phyloP scores from a whole-genome alignment of 2,888 invertebrate species.

The Actias luna region DNA sequence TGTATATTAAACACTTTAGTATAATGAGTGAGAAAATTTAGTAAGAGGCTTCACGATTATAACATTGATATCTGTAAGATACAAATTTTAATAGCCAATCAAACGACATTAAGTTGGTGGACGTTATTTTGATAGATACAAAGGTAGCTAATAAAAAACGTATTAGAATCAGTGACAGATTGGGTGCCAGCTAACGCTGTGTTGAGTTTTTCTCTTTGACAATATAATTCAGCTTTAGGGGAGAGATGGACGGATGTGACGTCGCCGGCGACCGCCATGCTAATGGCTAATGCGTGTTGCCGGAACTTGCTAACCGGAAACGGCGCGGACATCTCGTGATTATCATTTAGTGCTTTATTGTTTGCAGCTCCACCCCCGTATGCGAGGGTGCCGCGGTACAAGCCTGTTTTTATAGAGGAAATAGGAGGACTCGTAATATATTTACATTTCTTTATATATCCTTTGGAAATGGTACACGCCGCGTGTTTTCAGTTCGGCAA shows the following conservation, averaged over 20 bases:
- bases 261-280: conserved; percentile 66
- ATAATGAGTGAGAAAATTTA: too few relatives aligned
- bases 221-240: conserved; percentile 21
- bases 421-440: background rate
- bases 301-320: conserved; percentile 70
- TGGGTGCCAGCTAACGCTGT: too few relatives aligned
- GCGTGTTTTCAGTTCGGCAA: background rate
- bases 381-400: background rate
- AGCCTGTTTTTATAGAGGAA: background rate
- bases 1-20: too few relatives aligned
- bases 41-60: too few relatives aligned
- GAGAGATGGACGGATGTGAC: conserved; percentile 63
- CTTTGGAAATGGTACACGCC: background rate
- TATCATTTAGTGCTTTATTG: conserved; percentile 78
- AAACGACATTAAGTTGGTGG: too few relatives aligned
- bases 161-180: too few relatives aligned
- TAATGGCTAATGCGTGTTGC: conserved; percentile 79
- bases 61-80: too few relatives aligned
- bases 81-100: too few relatives aligned
- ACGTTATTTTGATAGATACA: too few relatives aligned
- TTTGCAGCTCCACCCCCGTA: conserved; percentile 22
- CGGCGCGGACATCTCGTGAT: conserved; percentile 71
- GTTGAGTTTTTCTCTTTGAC: background rate
- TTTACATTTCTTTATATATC: background rate
- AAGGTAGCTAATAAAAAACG: too few relatives aligned